phyloP scores from a whole-genome alignment of 2,113 vertebrate genomes.

The Cinclus mexicanus region DNA sequence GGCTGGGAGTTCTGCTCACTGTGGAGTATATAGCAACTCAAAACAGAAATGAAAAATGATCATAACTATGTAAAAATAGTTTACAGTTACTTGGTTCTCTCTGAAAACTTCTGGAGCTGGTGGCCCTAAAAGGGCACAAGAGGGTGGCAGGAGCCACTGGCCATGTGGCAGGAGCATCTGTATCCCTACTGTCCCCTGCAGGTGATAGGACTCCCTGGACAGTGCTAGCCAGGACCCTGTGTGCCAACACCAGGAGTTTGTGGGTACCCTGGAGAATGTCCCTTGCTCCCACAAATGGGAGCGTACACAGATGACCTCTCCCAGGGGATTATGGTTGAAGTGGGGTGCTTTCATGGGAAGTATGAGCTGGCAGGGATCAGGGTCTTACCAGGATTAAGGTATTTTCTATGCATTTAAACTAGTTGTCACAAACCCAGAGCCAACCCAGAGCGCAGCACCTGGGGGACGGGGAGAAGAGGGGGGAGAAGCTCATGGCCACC shows the following conservation, averaged over 20 bases:
- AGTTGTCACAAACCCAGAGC: neutral
- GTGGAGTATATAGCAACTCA: neutral
- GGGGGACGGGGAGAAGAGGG: neutral
- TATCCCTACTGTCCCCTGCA: neutral
- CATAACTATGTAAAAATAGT: neutral
- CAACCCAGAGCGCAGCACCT: neutral
- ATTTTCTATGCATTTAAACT: conserved; percentile 36
- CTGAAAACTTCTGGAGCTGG: neutral
- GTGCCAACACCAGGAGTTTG: fast-evolving
- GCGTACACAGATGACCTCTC: neutral
- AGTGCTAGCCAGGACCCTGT: neutral
- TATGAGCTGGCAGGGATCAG: neutral
- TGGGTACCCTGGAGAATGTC: neutral
- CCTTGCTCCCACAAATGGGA: neutral
- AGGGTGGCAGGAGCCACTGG: neutral
- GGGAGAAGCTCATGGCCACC: neutral
- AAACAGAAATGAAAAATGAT: neutral
- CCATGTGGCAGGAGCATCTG: neutral
- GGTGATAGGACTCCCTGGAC: neutral
- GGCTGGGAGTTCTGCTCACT: neutral
- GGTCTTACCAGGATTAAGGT: conserved; percentile 16
- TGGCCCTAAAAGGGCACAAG: neutral
- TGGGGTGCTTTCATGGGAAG: neutral
- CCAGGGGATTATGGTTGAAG: neutral
- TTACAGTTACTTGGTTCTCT: neutral